Conservation (phyloP, 2,113 vertebrate species). For the Ptyas mucosa region DNA sequence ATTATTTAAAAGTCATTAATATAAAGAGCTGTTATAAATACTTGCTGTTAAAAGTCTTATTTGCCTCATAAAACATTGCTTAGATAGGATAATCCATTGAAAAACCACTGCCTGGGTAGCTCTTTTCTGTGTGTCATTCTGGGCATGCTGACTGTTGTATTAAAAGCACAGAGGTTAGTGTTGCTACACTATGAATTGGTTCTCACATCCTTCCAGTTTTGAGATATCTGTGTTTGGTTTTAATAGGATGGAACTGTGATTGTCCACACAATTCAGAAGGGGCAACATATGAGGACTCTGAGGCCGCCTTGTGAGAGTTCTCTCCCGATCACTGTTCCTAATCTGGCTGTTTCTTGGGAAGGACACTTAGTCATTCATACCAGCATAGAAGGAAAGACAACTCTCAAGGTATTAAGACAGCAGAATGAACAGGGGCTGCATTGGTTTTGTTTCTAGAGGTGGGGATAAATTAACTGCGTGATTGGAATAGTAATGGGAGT, state of each 20-base stretch:
- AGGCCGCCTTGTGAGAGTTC: constrained; percentile 88
- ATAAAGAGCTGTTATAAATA: background rate
- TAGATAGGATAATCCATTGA: background rate
- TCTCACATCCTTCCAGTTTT: background rate
- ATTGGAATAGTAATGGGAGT: background rate
- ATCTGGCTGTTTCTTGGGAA: constrained; percentile 90
- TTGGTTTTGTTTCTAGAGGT: background rate
- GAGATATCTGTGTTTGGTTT: background rate
- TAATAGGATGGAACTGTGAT: constrained; percentile 89
- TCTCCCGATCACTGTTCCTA: constrained; percentile 81
- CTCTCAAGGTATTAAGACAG: constrained; percentile 79
- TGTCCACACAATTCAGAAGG: constrained; percentile 84
- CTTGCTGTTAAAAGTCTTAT: background rate
- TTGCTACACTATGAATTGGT: background rate
- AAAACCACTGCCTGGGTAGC: background rate
- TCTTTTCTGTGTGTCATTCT: background rate
- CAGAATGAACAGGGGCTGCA: background rate
- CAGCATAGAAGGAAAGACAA: constrained; percentile 86
- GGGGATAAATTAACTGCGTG: no score
- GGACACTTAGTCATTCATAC: constrained; percentile 89
- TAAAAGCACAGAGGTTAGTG: background rate
- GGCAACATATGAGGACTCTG: constrained; percentile 89
- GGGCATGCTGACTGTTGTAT: background rate
- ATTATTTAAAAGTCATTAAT: background rate
- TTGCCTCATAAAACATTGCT: background rate